phyloP scores from a whole-genome alignment of 2,888 invertebrate genomes.

The Sphaerophoria taeniata region DNA sequence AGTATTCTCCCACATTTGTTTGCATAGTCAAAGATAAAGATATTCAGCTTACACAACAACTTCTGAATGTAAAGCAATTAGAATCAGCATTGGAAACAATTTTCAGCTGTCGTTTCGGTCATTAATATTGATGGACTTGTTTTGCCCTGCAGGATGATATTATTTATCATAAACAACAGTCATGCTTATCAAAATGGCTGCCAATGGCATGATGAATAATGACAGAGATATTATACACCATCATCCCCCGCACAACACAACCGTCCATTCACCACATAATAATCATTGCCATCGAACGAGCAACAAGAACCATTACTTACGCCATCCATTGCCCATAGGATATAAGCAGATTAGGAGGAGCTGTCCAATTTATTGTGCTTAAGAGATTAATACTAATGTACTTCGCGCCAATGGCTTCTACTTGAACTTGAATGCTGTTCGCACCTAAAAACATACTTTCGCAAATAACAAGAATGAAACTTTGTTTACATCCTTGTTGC shows the following conservation, averaged over 20 bases:
- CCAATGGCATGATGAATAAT: constrained; percentile 48
- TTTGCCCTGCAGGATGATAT: constrained; percentile 15
- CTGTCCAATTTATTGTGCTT: constrained; percentile 49
- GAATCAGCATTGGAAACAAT: constrained; percentile 25
- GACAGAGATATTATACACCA: constrained; percentile 28
- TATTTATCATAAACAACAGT: constrained; percentile 8
- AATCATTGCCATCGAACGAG: constrained; percentile 3
- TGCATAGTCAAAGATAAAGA: background rate
- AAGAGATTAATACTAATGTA: constrained; percentile 42
- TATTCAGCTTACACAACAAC: background rate
- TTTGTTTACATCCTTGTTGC: constrained; percentile 38
- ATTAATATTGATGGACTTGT: constrained; percentile 51
- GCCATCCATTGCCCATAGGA: constrained; percentile 10
- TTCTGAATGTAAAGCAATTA: constrained; percentile 6
- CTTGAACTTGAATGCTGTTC: constrained; percentile 8
- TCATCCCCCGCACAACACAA: background rate
- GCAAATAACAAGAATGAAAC: background rate
- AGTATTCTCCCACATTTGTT: background rate
- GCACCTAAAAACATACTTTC: constrained; percentile 30
- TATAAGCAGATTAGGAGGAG: constrained; percentile 39
- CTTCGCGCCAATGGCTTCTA: constrained; percentile 3
- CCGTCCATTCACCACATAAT: background rate
- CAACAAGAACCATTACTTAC: constrained; percentile 11
- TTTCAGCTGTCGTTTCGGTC: constrained; percentile 28
- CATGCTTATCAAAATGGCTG: constrained; percentile 49